Percentiles rank a stretch among this genome's conserved stretches.
phyloP scores from a whole-genome alignment of 2,797 vertebrate species.

The Coendou prehensilis region DNA sequence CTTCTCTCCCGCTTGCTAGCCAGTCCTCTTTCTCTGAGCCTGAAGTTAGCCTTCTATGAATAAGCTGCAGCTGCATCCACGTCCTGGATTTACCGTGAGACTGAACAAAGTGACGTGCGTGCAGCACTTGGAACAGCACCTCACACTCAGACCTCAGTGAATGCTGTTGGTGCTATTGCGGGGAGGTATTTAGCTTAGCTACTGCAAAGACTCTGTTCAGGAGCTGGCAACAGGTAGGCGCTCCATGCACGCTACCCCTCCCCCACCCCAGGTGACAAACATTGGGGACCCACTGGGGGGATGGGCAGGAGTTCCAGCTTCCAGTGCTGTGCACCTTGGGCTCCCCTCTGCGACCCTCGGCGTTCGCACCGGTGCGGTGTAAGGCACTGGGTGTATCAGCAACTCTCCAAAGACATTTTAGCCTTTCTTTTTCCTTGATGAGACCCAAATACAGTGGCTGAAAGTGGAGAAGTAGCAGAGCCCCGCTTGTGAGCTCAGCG shows the following conservation, averaged over 20 bases:
- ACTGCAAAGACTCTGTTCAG: background rate
- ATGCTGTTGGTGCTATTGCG: background rate
- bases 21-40: background rate
- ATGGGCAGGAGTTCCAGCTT: background rate
- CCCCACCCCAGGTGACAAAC: background rate
- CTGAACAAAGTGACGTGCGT: background rate
- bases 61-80: rapidly evolving
- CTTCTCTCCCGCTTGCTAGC: rapidly evolving
- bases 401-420: background rate
- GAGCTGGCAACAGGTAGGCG: background rate
- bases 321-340: background rate
- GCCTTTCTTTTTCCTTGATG: background rate
- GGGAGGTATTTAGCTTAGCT: background rate
- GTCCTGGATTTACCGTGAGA: background rate
- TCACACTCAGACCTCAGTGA: background rate
- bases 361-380: background rate
- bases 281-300: background rate
- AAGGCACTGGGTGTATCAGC: background rate
- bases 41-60: background rate
- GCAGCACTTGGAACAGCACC: background rate
- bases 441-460: background rate
- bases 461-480: background rate
- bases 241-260: rapidly evolving
- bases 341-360: background rate
- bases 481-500: background rate